Evolutionary conservation across 2,888 invertebrate species (phyloP), one percentile per base, ranked within the genome.

Genomic region (Volucella zonaria): DNA sequence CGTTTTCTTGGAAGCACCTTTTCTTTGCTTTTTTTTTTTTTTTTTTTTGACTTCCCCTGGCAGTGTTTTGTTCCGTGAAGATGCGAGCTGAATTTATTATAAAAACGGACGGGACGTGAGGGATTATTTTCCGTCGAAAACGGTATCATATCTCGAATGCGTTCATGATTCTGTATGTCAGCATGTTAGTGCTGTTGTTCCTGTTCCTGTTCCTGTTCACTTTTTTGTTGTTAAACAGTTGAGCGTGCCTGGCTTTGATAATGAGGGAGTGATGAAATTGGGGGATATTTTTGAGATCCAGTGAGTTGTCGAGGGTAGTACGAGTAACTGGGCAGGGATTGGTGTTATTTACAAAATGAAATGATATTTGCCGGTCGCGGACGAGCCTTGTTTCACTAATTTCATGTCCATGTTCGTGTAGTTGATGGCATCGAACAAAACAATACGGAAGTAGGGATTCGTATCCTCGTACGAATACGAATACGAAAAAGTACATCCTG

Each of bases 181-280:
- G 74, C 73, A 68, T 78, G 73, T 78, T 78, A 82, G 82, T 74
- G 61, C 70, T 80, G 70, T 49, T 59, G 66, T 54, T 15, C 31
- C 8, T 23, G 23, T 54, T 15, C 31, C 8, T 23, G 23, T 38
- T 59, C n/a, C 31, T 45, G 40, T 68, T 73, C 66, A 59, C 49
- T 68, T 61, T 59, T 47, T 49, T 47, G 47, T 74, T 79, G 70
- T 83, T 71, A 80, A 82, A 70, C 80, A 80, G 79, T 67, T 61
- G 70, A 75, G 80, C 83, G 83, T 83, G 83, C 79, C 14, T 79
- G 75, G 83, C 75, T 76, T 83, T 8, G 54, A 49, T 83, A 83
- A 83, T 83, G 80, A 80, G 31, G 4, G 31, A 31, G 80, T 80
- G 71, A 83, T 71, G 74, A 80, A 80, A 70, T 47, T 47, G 31